Percentiles rank a stretch among this genome's conserved stretches.
phyloP scores from a whole-genome alignment of 2,888 invertebrate species.

The Clanis bilineata region DNA sequence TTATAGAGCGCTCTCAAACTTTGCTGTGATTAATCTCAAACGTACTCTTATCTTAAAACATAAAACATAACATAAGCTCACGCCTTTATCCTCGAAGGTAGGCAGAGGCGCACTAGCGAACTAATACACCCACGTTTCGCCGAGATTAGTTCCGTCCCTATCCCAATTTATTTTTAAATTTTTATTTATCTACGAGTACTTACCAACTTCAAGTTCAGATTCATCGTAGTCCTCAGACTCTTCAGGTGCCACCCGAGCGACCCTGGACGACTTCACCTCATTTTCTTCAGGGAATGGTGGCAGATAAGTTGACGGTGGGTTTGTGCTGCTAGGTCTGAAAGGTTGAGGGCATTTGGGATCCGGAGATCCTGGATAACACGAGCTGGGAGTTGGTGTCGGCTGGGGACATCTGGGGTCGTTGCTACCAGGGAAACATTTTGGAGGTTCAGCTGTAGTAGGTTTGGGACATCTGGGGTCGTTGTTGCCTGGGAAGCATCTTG shows the following conservation, averaged over 20 bases:
- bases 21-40: too few species aligned
- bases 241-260: slow-evolving; percentile 50
- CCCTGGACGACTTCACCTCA: slow-evolving; percentile 55
- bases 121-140: too few species aligned
- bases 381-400: slow-evolving; percentile 51
- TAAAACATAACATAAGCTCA: too few species aligned
- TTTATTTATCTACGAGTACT: too few species aligned
- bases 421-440: slow-evolving; percentile 37
- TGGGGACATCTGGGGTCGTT: slow-evolving; percentile 40
- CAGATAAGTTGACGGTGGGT: slow-evolving; percentile 72
- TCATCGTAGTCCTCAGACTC: slow-evolving; percentile 56
- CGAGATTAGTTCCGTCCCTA: too few species aligned
- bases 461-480: slow-evolving; percentile 45
- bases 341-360: slow-evolving; percentile 71
- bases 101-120: too few species aligned
- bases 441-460: slow-evolving; percentile 37
- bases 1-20: too few species aligned
- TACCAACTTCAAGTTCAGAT: slow-evolving; percentile 55
- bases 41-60: too few species aligned
- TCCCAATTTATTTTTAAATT: too few species aligned
- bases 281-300: slow-evolving; percentile 72
- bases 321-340: slow-evolving; percentile 66
- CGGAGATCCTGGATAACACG: slow-evolving; percentile 68
- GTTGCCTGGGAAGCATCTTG: slow-evolving; percentile 47
- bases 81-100: too few species aligned